These are phyloP conservation scores for Tachysurus vachellii DNA, from an alignment of 2,113 vertebrate species.

Conservation along the genomic window DNA sequence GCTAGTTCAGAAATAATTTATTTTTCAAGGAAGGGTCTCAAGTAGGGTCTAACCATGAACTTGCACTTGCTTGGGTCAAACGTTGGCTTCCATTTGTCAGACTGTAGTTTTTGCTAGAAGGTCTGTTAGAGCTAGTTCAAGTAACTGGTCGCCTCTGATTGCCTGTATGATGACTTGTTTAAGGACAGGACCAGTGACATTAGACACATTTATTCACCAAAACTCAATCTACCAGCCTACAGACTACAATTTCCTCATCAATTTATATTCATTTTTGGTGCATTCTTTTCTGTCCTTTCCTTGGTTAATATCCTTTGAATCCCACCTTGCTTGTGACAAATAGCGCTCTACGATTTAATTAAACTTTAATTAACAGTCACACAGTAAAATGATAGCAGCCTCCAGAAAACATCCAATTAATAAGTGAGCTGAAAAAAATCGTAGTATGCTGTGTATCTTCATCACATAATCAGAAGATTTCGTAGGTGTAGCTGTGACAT, in stretches of 20 bases:
- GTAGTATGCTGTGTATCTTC: neutral
- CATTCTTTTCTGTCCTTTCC: neutral
- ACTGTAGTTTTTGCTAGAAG: too few species aligned
- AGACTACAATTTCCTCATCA: neutral
- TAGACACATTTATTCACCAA: neutral
- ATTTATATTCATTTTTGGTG: neutral
- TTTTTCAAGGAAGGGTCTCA: too few species aligned
- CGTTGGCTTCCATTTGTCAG: too few species aligned
- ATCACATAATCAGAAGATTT: slow-evolving; percentile 25
- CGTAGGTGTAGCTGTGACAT: slow-evolving; percentile 16
- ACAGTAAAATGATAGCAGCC: neutral
- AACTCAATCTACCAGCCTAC: neutral
- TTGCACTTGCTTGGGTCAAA: too few species aligned
- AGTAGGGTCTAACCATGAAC: too few species aligned
- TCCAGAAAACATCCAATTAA: neutral
- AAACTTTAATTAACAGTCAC: neutral
- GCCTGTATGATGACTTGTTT: too few species aligned
- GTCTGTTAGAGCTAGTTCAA: too few species aligned
- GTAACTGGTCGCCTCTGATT: too few species aligned
- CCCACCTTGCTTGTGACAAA: neutral
- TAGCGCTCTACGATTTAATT: neutral
- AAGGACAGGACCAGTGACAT: too few species aligned
- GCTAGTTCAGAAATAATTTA: too few species aligned
- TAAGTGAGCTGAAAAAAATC: neutral
- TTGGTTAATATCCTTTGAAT: neutral